Evolutionary conservation across 53 echinoderm and acorn worm species (phyloP), one percentile per base, ranked within the genome.

Genomic region (Henricia sp.): DNA sequence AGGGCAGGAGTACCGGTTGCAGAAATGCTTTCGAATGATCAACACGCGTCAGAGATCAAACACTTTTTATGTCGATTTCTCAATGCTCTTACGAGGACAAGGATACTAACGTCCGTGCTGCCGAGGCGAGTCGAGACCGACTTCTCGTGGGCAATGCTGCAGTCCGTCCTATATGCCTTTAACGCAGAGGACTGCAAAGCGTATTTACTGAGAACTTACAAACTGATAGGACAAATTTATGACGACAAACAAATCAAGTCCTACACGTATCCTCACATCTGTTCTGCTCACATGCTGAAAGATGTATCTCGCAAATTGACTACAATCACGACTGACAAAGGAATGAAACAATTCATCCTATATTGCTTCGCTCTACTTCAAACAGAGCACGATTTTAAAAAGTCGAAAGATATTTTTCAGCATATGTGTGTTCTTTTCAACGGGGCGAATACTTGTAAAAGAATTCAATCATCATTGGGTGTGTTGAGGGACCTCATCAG

Each of bases 211-310:
- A 37, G 88, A 17, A 70, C 82, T 1, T 70, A 38, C 24, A 1
- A 30, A n/a, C 25, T 85, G 4, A 44, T 85, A 26, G 23, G 56
- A 19, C 53, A 57, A 19, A 1, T 14, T 35, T 25, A 20, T 4
- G 6, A 14, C 0, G 37, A 21, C 4, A 52, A 28, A 24, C 32
- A 77, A 1, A 32, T 76, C 6, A 50, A 77, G 14, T 52, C 82
- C 6, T 88, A 48, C 43, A 87, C 71, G 11, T 82, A 82, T 58
- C 69, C 82, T 6, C 78, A 82, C 27, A 87, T 82, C 14, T 86
- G 82, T 82, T 54, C 88, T 27, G 88, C 88, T 1, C 88, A 88
- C 33, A 67, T 88, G 57, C 24, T 88, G 42, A 82, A 88, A 39
- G 71, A 82, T 68, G 54, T 88, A 20, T 67, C 67, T 24, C 65